A percentile compares a stretch with the other conserved stretches of the same genome.
Conservation (phyloP, 35 echinoderm and acorn worm species). For the Strongylocentrotus purpuratus region DNA sequence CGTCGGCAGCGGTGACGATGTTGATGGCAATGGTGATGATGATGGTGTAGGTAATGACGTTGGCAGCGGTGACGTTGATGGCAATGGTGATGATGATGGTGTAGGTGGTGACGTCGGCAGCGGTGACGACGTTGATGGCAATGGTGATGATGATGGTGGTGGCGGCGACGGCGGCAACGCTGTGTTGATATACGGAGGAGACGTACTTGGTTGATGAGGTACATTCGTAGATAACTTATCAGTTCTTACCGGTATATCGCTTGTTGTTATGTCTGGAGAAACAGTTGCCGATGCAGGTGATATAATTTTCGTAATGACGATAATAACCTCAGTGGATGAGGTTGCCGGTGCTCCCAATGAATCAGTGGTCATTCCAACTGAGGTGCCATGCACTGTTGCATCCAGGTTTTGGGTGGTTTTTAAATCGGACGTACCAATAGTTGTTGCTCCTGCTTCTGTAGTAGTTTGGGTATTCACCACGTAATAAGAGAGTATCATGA, state of each 20-base stretch:
- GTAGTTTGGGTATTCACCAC: neutral
- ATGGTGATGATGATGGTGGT: neutral
- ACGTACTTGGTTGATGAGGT: neutral
- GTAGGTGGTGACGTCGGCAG: no score
- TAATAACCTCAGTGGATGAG: neutral
- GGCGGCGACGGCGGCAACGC: neutral
- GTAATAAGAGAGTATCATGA: neutral
- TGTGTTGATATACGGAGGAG: neutral
- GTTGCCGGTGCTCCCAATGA: neutral
- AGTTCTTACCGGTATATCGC: neutral
- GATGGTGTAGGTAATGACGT: no score
- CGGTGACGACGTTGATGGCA: neutral
- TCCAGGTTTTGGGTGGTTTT: neutral
- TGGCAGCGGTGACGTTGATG: neutral
- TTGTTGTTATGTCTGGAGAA: neutral
- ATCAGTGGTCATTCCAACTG: neutral
- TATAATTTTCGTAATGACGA: neutral
- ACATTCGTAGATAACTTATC: neutral
- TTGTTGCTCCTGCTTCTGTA: neutral
- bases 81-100: no score
- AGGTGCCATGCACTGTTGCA: neutral
- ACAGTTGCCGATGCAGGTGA: neutral
- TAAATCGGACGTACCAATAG: neutral
- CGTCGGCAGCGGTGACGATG: no score
- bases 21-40: no score